phyloP scores from a whole-genome alignment of 1,140 invertebrate species.

The Neodiprion pinetum region DNA sequence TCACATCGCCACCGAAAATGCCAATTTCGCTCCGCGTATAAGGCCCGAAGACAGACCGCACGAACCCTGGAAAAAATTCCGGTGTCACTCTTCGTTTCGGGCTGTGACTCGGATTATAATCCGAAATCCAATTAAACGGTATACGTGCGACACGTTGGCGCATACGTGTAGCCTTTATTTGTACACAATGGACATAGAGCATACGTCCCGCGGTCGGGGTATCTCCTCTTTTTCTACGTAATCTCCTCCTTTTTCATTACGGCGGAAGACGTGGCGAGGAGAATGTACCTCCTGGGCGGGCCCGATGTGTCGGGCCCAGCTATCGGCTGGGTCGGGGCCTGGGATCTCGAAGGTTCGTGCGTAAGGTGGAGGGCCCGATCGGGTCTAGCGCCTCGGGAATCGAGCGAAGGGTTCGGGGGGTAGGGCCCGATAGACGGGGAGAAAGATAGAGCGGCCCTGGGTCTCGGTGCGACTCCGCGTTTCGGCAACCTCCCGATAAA shows the following conservation, averaged over 20 bases:
- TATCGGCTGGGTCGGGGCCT: no score
- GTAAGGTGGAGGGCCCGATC: no score
- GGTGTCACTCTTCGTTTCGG: not conserved
- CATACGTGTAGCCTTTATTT: not conserved
- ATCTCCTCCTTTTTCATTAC: no score
- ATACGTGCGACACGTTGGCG: not conserved
- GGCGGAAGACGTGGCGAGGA: not conserved
- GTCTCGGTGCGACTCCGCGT: not conserved
- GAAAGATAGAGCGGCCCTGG: not conserved
- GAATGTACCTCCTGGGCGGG: not conserved
- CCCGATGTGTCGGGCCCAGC: not conserved
- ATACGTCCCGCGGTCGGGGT: no score
- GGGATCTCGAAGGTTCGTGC: no score
- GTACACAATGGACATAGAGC: no score
- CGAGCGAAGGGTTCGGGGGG: not conserved
- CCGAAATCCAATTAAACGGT: slow-evolving; percentile 35
- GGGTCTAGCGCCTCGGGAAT: not conserved
- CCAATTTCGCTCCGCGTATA: no score
- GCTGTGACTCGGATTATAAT: slow-evolving; percentile 10
- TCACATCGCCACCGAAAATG: no score
- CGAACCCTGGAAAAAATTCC: no score
- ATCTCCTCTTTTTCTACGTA: no score
- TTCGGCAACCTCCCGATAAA: not conserved
- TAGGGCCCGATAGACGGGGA: not conserved
- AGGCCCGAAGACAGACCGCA: no score